Conservation (phyloP, 1,140 invertebrate species). For the Protaetia brevitarsis region DNA sequence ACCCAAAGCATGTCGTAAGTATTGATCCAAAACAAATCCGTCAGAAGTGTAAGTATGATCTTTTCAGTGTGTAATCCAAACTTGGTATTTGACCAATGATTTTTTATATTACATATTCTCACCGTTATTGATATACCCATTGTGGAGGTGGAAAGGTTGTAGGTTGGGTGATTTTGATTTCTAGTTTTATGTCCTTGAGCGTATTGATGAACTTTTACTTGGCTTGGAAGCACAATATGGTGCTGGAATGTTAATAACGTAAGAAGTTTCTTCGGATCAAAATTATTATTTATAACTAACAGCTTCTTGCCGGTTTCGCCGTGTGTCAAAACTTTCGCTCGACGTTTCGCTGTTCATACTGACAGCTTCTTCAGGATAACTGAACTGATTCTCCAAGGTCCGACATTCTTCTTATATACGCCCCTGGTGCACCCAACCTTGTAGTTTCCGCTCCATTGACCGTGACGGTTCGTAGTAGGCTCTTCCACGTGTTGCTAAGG, state of each 20-base stretch:
- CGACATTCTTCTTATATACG: too few species aligned
- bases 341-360: too few species aligned
- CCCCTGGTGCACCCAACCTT: too few species aligned
- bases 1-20: slow-evolving; percentile 37
- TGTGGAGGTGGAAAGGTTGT: slow-evolving; percentile 39
- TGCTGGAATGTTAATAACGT: slow-evolving; percentile 37
- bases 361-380: too few species aligned
- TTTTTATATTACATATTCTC: slow-evolving; percentile 62
- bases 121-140: slow-evolving; percentile 55
- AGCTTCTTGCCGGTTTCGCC: too few species aligned
- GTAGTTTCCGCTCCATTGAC: too few species aligned
- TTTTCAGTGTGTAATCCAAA: slow-evolving; percentile 59
- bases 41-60: neutral
- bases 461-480: too few species aligned
- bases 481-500: too few species aligned
- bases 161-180: slow-evolving; percentile 31
- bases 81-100: slow-evolving; percentile 66
- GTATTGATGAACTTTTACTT: slow-evolving; percentile 36
- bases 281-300: neutral
- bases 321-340: too few species aligned
- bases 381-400: too few species aligned
- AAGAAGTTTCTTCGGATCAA: neutral
- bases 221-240: slow-evolving; percentile 39
- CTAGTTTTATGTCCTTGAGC: slow-evolving; percentile 31
- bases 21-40: neutral